Percentiles rank a stretch among this genome's conserved stretches.
phyloP scores from a whole-genome alignment of 2,797 vertebrate genomes.

The Paedocypris micromegethes region DNA sequence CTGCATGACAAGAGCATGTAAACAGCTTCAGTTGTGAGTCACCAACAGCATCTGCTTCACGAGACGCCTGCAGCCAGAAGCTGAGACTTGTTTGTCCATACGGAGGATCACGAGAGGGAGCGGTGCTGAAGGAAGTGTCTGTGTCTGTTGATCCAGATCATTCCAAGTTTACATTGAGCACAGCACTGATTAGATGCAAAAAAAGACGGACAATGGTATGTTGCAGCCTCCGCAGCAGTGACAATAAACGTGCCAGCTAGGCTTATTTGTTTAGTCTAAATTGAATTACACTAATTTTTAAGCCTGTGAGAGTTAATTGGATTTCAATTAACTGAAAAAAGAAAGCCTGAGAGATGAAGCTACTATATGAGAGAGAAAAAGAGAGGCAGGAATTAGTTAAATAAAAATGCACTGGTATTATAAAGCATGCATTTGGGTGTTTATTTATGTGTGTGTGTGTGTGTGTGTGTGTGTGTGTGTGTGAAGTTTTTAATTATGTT shows the following conservation, averaged over 20 bases:
- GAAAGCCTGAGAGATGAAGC: constrained; percentile 19
- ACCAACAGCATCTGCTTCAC: background rate
- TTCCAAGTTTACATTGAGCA: constrained; percentile 30
- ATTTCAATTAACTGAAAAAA: constrained; percentile 47
- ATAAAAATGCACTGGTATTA: constrained; percentile 16
- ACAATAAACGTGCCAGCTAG: constrained; percentile 25
- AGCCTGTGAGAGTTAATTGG: constrained; percentile 52
- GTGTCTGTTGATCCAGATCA: constrained; percentile 32
- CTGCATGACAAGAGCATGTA: constrained; percentile 2
- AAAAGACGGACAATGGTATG: constrained; percentile 31
- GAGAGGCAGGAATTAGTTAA: background rate
- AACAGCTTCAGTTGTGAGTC: constrained; percentile 47
- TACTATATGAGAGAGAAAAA: constrained; percentile 26
- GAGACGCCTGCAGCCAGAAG: constrained; percentile 31
- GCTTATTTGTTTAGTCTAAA: constrained; percentile 53
- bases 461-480: constrained; percentile 1
- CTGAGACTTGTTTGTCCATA: constrained; percentile 40
- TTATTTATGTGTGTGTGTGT: background rate
- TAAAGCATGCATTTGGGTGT: background rate
- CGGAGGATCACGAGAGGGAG: constrained; percentile 4
- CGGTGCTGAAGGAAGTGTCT: constrained; percentile 15
- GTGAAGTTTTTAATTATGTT: too few species aligned
- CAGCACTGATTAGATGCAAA: constrained; percentile 35
- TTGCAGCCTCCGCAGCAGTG: constrained; percentile 14
- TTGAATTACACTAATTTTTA: constrained; percentile 46